phyloP scores from a whole-genome alignment of 2,888 invertebrate genomes.

The Microplitis manilae region DNA sequence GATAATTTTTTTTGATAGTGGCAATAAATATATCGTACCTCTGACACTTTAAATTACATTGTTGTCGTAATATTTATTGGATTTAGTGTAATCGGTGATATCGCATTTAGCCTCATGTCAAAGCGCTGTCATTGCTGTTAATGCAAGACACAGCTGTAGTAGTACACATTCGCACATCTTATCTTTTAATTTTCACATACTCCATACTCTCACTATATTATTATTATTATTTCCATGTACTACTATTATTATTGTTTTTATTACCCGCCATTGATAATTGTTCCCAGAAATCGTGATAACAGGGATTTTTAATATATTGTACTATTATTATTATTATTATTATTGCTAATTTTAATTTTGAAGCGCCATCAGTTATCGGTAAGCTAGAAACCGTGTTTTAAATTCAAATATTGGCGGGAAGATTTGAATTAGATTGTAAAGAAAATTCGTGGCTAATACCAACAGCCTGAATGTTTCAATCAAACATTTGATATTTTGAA shows the following conservation, averaged over 20 bases:
- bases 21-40: constrained; percentile 37
- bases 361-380: background rate
- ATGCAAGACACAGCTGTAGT: constrained; percentile 32
- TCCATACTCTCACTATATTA: background rate
- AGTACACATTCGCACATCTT: constrained; percentile 47
- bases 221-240: background rate
- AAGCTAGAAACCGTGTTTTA: too few relatives aligned
- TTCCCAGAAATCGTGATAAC: background rate
- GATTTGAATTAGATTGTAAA: too few relatives aligned
- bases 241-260: background rate
- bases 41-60: constrained; percentile 34
- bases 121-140: constrained; percentile 53
- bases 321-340: background rate
- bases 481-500: too few relatives aligned
- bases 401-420: too few relatives aligned
- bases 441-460: too few relatives aligned
- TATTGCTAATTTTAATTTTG: background rate
- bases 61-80: constrained; percentile 9
- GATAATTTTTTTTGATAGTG: constrained; percentile 6
- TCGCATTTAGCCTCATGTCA: constrained; percentile 46
- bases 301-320: background rate
- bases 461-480: too few relatives aligned
- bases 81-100: constrained; percentile 5
- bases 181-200: background rate
- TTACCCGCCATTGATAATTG: background rate